These are phyloP conservation scores for Arctocebus calabarensis DNA, from an alignment of 2,797 vertebrate species.

Conservation along the genomic window DNA sequence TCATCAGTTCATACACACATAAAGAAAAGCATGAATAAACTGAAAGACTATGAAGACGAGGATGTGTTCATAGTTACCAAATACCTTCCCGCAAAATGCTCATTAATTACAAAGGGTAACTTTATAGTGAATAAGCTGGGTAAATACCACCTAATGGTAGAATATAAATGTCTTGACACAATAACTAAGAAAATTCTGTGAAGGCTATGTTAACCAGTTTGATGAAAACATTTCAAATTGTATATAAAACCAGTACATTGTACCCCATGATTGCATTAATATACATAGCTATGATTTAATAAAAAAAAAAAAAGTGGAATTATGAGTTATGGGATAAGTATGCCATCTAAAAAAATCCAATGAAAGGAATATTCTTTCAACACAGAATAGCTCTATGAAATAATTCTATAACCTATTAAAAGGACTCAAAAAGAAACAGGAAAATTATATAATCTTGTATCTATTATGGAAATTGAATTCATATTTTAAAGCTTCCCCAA, in stretches of 20 bases:
- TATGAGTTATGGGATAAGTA: neutral
- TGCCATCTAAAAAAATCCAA: neutral
- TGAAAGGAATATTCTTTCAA: neutral
- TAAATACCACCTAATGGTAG: neutral
- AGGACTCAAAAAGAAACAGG: neutral
- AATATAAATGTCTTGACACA: too few species aligned
- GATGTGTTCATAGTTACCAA: neutral
- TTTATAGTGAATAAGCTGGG: neutral
- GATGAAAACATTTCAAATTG: too few species aligned
- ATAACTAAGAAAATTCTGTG: too few species aligned
- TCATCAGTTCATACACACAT: neutral
- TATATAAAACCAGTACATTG: too few species aligned
- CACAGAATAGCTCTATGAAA: neutral
- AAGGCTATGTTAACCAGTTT: too few species aligned
- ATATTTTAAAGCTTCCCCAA: neutral
- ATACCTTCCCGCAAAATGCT: neutral
- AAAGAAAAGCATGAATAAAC: slow-evolving; percentile 11
- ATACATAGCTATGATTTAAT: too few species aligned
- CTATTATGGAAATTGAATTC: neutral
- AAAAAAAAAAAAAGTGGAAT: neutral
- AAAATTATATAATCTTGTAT: slow-evolving; percentile 17
- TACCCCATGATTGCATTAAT: too few species aligned
- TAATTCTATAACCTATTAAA: neutral
- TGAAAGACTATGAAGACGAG: neutral
- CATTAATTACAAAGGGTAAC: neutral